Conservation (phyloP, 1,140 invertebrate species). For the Hyles euphorbiae region DNA sequence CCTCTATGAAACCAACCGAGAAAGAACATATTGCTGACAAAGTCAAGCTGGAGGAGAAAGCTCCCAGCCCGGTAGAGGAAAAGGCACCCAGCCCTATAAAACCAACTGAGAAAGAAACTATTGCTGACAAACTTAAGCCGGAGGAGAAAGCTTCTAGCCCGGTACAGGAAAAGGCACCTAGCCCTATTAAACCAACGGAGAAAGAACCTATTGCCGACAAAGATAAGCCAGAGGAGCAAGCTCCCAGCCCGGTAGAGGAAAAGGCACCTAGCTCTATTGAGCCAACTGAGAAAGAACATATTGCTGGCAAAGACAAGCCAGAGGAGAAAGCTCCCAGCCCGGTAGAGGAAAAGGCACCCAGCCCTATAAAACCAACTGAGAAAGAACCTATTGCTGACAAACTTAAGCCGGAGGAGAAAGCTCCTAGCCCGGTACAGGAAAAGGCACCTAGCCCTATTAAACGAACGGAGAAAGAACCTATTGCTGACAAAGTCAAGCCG, state of each 20-base stretch:
- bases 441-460: too few species aligned
- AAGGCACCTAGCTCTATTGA: slow-evolving; percentile 4
- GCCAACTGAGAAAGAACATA: too few species aligned
- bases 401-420: slow-evolving; percentile 5
- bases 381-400: slow-evolving; percentile 9
- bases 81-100: neutral
- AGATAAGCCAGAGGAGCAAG: neutral
- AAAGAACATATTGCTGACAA: too few species aligned
- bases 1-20: too few species aligned
- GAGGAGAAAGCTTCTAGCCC: neutral
- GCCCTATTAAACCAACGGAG: too few species aligned
- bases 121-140: neutral
- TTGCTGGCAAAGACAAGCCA: neutral
- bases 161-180: neutral
- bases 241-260: neutral
- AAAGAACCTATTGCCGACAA: slow-evolving; percentile 5
- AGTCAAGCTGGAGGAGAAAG: too few species aligned
- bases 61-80: too few species aligned
- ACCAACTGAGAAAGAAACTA: slow-evolving; percentile 3
- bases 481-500: too few species aligned
- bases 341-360: neutral
- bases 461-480: too few species aligned
- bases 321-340: slow-evolving; percentile 5
- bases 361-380: slow-evolving; percentile 11
- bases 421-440: too few species aligned